Conservation (phyloP, 30 jellyfish, hydroid and myxozoan genomes). For the Turritopsis dohrnii region DNA sequence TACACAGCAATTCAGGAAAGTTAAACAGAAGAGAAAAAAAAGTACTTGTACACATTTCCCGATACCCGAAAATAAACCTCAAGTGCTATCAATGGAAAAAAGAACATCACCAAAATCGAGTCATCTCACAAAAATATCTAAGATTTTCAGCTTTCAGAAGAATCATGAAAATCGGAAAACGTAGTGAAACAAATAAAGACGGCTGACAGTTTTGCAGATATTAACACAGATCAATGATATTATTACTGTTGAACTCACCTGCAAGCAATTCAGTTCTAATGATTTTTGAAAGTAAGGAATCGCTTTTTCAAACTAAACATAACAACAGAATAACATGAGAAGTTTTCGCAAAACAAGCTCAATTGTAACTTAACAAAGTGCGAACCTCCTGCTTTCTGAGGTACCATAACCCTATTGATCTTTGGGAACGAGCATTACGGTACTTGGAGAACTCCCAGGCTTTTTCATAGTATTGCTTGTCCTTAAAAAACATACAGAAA, state of each 20-base stretch:
- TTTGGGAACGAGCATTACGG: conserved; percentile 80
- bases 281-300: conserved; percentile 73
- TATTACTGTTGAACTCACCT: conserved; percentile 35
- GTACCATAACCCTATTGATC: conserved; percentile 59
- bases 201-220: no score
- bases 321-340: background rate
- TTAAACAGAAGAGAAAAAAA: no score
- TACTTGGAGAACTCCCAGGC: conserved; percentile 89
- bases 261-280: conserved; percentile 60
- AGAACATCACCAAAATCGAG: no score
- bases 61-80: no score
- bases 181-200: no score
- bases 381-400: conserved; percentile 51
- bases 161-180: no score
- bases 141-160: no score
- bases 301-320: conserved; percentile 53
- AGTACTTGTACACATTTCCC: no score
- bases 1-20: no score
- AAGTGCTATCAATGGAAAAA: no score
- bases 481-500: conserved; percentile 26
- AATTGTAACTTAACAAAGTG: background rate
- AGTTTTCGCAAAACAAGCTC: background rate
- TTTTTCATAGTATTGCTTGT: conserved; percentile 56
- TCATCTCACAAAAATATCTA: no score
- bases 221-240: background rate